Evolutionary conservation across 2,113 vertebrate species (phyloP), one percentile per base, ranked within the genome.

Genomic region (Tetrao urogallus): DNA sequence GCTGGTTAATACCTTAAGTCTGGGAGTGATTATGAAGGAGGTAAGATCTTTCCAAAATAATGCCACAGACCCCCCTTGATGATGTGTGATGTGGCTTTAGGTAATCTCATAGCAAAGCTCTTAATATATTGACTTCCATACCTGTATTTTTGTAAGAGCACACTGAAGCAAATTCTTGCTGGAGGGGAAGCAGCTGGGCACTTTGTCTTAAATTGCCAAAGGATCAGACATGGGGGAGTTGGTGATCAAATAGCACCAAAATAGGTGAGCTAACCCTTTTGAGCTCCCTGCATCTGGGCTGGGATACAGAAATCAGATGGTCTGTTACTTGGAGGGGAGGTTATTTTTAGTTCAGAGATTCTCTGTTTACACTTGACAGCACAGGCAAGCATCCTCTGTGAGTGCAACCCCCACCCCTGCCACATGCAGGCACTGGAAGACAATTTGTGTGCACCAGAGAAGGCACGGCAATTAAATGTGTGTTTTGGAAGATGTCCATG

Each of bases 291-390:
- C 34, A 11, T 25, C 71, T 22, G 71, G 85, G 75, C 86, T n/a
- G 48, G 28, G 27, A 56, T 56, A 18, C 64, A 14, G 88, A 18
- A 65, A 50, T 66, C 90, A 92, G 94, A 92, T 70, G 95, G 77
- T 64, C 50, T 21, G 5, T 21, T 52, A 12, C 77, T 70, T 42
- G 3, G 36, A 38, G 70, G 56, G 28, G 2, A 5, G 61, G 77
- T 74, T 95, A 56, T 87, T 91, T 93, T 87, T 82, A 85, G 95
- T 42, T 25, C 85, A 63, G 78, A 58, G 58, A 84, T 56, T 70
- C 52, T 63, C 84, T 89, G 57, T 56, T 93, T 79, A 56, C 89
- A 73, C 70, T 45, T 9, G 50, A 5, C 65, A 57, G 93, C 91
- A 7, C 75, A 58, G 80, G 58, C 36, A 11, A 25, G 84, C 18